These are phyloP conservation scores for Willisornis vidua DNA, from an alignment of 2,113 vertebrate species.

Conservation along the genomic window DNA sequence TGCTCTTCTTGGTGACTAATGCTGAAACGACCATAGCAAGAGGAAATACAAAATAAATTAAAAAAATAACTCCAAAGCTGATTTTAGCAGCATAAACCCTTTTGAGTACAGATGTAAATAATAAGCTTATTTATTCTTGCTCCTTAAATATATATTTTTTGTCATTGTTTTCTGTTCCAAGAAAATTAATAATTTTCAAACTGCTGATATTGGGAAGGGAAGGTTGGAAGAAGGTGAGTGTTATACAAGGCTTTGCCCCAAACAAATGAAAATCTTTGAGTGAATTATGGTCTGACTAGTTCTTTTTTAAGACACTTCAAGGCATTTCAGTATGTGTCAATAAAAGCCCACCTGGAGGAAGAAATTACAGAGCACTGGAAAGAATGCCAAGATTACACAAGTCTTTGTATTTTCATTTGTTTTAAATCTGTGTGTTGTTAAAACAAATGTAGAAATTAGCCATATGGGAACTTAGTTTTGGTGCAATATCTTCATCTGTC, in stretches of 20 bases:
- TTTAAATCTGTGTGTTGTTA: constrained; percentile 77
- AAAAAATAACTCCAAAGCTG: background rate
- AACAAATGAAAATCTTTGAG: constrained; percentile 45
- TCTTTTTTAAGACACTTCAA: constrained; percentile 58
- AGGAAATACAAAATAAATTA: background rate
- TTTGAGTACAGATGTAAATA: background rate
- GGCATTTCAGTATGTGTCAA: constrained; percentile 34
- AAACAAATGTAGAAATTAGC: constrained; percentile 82
- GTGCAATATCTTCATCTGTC: constrained; percentile 80
- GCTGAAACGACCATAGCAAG: background rate
- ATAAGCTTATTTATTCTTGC: background rate
- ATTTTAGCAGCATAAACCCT: background rate
- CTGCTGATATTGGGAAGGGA: background rate
- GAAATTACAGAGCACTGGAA: constrained; percentile 60
- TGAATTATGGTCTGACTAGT: constrained; percentile 17
- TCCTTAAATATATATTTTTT: background rate
- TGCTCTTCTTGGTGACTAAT: background rate
- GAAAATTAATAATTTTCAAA: background rate
- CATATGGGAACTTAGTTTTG: constrained; percentile 77
- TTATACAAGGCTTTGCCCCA: background rate
- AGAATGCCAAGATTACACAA: constrained; percentile 50
- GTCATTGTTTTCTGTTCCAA: background rate
- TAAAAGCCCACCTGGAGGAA: constrained; percentile 66
- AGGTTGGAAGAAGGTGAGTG: background rate
- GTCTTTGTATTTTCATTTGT: constrained; percentile 75